Conservation (phyloP, 2,888 invertebrate genomes). For the Eristalis arbustorum region DNA sequence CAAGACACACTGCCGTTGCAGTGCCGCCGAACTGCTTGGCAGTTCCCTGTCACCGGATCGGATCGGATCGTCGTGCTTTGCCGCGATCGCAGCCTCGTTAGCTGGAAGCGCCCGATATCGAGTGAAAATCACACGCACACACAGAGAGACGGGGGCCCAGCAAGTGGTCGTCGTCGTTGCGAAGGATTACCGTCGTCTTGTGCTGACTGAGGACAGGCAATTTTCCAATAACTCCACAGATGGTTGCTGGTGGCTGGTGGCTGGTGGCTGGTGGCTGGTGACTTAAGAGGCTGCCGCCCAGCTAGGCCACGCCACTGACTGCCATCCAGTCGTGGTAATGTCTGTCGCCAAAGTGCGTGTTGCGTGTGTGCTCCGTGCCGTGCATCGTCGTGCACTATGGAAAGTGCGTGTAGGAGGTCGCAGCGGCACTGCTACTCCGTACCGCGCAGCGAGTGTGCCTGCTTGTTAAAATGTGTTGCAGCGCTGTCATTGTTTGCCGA, state of each 20-base stretch:
- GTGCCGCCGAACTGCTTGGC: slow-evolving; percentile 36
- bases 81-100: slow-evolving; percentile 62
- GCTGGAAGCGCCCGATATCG: slow-evolving; percentile 52
- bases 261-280: slow-evolving; percentile 1
- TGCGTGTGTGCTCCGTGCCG: slow-evolving; percentile 48
- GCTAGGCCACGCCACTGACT: slow-evolving; percentile 2
- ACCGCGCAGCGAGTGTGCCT: slow-evolving; percentile 1
- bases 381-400: slow-evolving; percentile 30
- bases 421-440: neutral
- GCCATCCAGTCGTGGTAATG: slow-evolving; percentile 17
- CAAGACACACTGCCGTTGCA: neutral
- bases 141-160: slow-evolving; percentile 25
- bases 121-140: slow-evolving; percentile 35
- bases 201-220: slow-evolving; percentile 40
- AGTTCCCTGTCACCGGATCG: slow-evolving; percentile 21
- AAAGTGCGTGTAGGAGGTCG: slow-evolving; percentile 66
- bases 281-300: slow-evolving; percentile 45
- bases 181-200: slow-evolving; percentile 16
- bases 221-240: slow-evolving; percentile 66
- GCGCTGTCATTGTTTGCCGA: slow-evolving; percentile 64
- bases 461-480: slow-evolving; percentile 66
- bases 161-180: slow-evolving; percentile 51
- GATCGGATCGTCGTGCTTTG: slow-evolving; percentile 20
- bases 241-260: too few relatives aligned
- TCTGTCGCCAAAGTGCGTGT: slow-evolving; percentile 68